These are phyloP conservation scores for Tribolium castaneum DNA, from an alignment of 1,140 invertebrate genomes.

Conservation along the genomic window DNA sequence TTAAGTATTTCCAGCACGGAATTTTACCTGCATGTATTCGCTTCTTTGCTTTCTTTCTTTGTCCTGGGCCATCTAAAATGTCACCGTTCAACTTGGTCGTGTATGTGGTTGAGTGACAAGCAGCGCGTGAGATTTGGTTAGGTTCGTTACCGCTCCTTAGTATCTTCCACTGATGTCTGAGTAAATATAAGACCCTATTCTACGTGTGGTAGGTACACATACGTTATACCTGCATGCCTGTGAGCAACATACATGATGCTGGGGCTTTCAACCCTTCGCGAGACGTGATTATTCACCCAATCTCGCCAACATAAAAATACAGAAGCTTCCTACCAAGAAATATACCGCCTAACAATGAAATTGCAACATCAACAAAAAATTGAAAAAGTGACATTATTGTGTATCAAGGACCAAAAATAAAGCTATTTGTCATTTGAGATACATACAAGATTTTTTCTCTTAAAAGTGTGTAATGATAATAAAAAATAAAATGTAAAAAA, in stretches of 20 bases:
- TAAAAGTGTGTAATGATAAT: too few relatives aligned
- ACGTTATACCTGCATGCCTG: constrained; percentile 13
- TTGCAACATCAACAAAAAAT: too few relatives aligned
- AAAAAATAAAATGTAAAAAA: too few relatives aligned
- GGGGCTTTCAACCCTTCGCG: not conserved
- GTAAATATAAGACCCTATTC: constrained; percentile 40
- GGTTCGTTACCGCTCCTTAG: constrained; percentile 48
- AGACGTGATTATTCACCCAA: constrained; percentile 7
- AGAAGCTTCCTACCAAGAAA: not conserved
- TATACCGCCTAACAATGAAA: too few relatives aligned
- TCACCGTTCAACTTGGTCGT: constrained; percentile 33
- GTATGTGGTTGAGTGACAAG: constrained; percentile 37
- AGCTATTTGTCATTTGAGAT: too few relatives aligned
- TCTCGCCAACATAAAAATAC: not conserved
- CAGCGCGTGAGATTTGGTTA: constrained; percentile 48
- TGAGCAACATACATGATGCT: constrained; percentile 17
- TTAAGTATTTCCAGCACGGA: too few relatives aligned
- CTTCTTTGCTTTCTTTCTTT: not conserved
- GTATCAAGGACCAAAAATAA: too few relatives aligned
- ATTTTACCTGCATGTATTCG: not conserved
- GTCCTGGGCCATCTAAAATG: constrained; percentile 25
- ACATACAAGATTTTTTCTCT: too few relatives aligned
- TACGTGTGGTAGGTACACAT: constrained; percentile 33
- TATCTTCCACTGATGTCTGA: constrained; percentile 41
- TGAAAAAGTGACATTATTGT: too few relatives aligned